phyloP scores from a whole-genome alignment of 2,888 invertebrate genomes.

The Crioceris asparagi region DNA sequence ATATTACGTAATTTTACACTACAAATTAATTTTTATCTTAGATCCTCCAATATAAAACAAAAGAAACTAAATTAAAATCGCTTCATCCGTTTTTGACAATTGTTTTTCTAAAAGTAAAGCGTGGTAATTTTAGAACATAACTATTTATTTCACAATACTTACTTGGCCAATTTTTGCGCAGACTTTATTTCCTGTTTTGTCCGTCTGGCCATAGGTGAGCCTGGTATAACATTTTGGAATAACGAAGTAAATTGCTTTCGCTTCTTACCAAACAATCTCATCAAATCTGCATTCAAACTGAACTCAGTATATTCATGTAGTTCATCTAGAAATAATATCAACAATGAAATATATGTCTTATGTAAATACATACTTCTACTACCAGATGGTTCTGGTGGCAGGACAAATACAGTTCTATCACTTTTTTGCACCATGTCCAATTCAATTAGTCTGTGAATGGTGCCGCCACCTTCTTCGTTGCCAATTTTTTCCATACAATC shows the following conservation, averaged over 20 bases:
- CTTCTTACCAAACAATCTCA: constrained; percentile 34
- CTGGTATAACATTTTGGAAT: constrained; percentile 45
- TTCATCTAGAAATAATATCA: constrained; percentile 13
- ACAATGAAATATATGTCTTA: not conserved
- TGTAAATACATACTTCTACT: constrained; percentile 23
- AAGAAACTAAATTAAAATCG: no score
- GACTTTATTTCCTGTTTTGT: constrained; percentile 93
- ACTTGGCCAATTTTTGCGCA: constrained; percentile 71
- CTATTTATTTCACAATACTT: no score
- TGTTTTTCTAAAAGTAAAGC: no score
- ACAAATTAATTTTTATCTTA: no score
- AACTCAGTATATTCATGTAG: constrained; percentile 19
- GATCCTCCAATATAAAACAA: no score
- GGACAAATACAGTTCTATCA: constrained; percentile 89
- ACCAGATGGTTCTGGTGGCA: constrained; percentile 74
- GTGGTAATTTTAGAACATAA: no score
- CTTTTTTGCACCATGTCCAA: constrained; percentile 67
- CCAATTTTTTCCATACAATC: constrained; percentile 82
- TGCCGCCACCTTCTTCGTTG: constrained; percentile 48
- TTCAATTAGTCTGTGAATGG: constrained; percentile 61
- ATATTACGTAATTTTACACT: no score
- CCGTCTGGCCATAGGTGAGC: constrained; percentile 83
- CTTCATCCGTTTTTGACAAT: no score
- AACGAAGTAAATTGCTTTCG: constrained; percentile 32
- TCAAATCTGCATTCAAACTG: constrained; percentile 46